phyloP scores from a whole-genome alignment of 2,797 vertebrate genomes.

The Menidia menidia region DNA sequence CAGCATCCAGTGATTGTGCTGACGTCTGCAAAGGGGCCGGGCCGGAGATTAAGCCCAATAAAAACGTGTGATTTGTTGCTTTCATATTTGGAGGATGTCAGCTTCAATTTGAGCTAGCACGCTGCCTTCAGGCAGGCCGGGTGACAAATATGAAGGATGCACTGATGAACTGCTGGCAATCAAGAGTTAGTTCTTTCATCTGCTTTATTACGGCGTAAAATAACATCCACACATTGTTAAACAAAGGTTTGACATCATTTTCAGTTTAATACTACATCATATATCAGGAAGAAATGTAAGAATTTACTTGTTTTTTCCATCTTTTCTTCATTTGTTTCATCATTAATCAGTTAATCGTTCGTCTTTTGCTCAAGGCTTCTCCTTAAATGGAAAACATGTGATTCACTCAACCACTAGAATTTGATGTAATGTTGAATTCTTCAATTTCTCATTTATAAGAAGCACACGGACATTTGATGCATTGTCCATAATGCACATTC shows the following conservation, averaged over 20 bases:
- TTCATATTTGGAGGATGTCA: slow-evolving; percentile 87
- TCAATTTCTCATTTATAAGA: background rate
- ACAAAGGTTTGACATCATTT: slow-evolving; percentile 40
- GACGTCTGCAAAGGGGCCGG: slow-evolving; percentile 78
- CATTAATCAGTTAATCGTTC: slow-evolving; percentile 26
- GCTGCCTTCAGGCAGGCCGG: slow-evolving; percentile 71
- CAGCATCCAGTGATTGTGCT: slow-evolving; percentile 80
- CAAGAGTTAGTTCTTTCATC: slow-evolving; percentile 78
- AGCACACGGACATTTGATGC: background rate
- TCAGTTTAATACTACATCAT: slow-evolving; percentile 30
- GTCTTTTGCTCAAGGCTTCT: slow-evolving; percentile 25
- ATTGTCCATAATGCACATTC: background rate
- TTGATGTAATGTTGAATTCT: background rate
- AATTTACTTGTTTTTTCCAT: slow-evolving; percentile 41
- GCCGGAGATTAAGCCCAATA: slow-evolving; percentile 83
- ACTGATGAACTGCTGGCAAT: slow-evolving; percentile 86
- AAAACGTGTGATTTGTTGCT: slow-evolving; percentile 87
- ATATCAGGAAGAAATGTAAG: slow-evolving; percentile 42
- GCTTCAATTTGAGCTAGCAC: slow-evolving; percentile 82
- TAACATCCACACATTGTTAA: slow-evolving; percentile 61
- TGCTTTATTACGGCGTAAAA: slow-evolving; percentile 65
- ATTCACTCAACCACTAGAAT: background rate
- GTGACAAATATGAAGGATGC: slow-evolving; percentile 83
- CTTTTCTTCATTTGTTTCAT: slow-evolving; percentile 39
- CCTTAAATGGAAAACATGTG: background rate